Base-by-base conservation (phyloP, 2,888 invertebrate species). In the Drosophila neonasuta region DNA sequence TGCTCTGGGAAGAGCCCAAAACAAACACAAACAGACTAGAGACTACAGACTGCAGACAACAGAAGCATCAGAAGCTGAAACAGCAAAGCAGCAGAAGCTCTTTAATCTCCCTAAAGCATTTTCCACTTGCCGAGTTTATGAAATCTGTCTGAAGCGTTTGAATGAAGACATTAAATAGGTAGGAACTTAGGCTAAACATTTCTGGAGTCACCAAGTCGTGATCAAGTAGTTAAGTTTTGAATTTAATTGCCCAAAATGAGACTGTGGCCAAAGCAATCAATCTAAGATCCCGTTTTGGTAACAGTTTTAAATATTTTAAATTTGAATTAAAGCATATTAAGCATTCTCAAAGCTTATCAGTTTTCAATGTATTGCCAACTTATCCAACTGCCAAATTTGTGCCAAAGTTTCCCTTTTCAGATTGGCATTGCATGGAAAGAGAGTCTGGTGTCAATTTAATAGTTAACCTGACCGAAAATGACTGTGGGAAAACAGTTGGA, bases 401-500 rank as follows among this genome's bases (percentile, higher is more conserved):
- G 9, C 2, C n/a, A n/a, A n/a, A 24, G 24, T 24, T 24, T 24
- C 1, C 6, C 6, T 5, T 6, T 36, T n/a, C 13, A 7, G 11
- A 17, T 34, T 55, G 30, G n/a, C 42, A 32, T 42, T 5, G 20
- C 20, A 20, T 20, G 24, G 24, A 24, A 5, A 24, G 24, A n/a
- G 34, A 29, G 10, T 20, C 11, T 20, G 32, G 29, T 59, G 76
- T 56, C 65, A 42, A 61, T 15, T 60, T 60, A 63, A 58, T 77
- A 71, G 68, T 68, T 63, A 61, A 63, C 45, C 62, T 78, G 57
- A 71, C 66, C 68, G 55, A 78, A 82, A 80, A 83, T 80, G 68
- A 86, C 67, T 83, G 83, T 83, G 83, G 86, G 83, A 83, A 83
- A 86, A 83, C 73, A 80, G 82, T 79, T 84, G 75, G 85, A 84